phyloP scores from a whole-genome alignment of 2,888 invertebrate species.

The Ditylenchus weischeri region DNA sequence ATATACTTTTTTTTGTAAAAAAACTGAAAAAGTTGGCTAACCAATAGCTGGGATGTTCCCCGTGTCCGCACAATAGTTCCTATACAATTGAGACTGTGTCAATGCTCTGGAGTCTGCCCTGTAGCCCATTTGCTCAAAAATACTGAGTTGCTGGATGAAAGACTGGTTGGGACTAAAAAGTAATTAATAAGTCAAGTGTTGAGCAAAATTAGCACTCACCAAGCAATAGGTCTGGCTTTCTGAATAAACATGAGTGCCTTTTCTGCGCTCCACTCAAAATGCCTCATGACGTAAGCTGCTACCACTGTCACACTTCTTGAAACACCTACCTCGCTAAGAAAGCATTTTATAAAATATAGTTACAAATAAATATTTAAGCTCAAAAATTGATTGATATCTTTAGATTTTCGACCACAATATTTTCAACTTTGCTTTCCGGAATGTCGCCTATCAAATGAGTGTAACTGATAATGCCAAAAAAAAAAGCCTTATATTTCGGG shows the following conservation, averaged over 20 bases:
- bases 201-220: slow-evolving; percentile 26
- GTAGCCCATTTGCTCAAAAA: slow-evolving; percentile 34
- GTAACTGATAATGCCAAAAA: too few relatives aligned
- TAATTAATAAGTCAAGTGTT: not conserved
- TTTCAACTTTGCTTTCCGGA: too few relatives aligned
- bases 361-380: not conserved
- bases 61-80: slow-evolving; percentile 28
- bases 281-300: slow-evolving; percentile 45
- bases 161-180: slow-evolving; percentile 31
- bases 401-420: too few relatives aligned
- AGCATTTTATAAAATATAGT: slow-evolving; percentile 11
- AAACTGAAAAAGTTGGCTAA: not conserved
- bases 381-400: not conserved
- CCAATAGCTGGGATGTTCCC: slow-evolving; percentile 22
- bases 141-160: slow-evolving; percentile 21
- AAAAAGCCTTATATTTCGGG: too few relatives aligned
- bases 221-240: slow-evolving; percentile 35
- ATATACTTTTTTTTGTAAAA: too few relatives aligned
- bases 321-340: slow-evolving; percentile 46
- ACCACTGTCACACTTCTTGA: slow-evolving; percentile 46
- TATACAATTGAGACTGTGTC: slow-evolving; percentile 21
- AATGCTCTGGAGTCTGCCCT: slow-evolving; percentile 31
- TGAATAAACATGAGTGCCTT: slow-evolving; percentile 43
- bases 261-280: slow-evolving; percentile 35
- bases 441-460: too few relatives aligned